Conservation (phyloP, 2,797 vertebrate genomes). For the Loriculus beryllinus region DNA sequence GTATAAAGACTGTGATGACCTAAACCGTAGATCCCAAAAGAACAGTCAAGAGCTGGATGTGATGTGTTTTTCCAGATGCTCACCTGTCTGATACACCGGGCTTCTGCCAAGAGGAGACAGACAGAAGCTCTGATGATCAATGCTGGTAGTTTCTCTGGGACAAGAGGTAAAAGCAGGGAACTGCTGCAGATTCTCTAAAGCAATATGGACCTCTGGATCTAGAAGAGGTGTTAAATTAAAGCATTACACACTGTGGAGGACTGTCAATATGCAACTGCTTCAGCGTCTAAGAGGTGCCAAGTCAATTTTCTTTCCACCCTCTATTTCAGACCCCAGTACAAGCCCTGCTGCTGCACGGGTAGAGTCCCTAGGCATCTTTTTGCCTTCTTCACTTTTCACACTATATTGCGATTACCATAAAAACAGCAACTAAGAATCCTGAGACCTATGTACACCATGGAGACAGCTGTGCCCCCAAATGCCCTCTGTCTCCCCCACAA, state of each 20-base stretch:
- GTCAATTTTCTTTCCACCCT: neutral
- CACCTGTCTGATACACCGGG: constrained; percentile 80
- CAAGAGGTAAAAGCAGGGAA: constrained; percentile 92
- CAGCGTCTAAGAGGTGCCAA: constrained; percentile 17
- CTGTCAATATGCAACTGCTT: constrained; percentile 25
- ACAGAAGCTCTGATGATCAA: constrained; percentile 58
- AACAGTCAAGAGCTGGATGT: neutral
- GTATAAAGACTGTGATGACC: neutral
- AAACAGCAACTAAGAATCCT: neutral
- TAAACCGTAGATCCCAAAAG: neutral
- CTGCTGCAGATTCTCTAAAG: constrained; percentile 95
- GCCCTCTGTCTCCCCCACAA: neutral
- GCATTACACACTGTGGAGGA: neutral
- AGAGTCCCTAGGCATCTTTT: neutral
- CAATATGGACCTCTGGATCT: constrained; percentile 97
- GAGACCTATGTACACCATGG: neutral
- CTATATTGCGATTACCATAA: neutral
- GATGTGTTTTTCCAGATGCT: neutral
- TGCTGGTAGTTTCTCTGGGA: constrained; percentile 53
- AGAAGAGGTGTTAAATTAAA: constrained; percentile 47
- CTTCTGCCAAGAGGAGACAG: constrained; percentile 84
- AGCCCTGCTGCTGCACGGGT: constrained; percentile 11
- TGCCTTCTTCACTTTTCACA: neutral
- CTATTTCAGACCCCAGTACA: neutral
- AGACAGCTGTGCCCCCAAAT: neutral